Conservation (phyloP, 2,888 invertebrate species). For the Sinhomidia bicolor region DNA sequence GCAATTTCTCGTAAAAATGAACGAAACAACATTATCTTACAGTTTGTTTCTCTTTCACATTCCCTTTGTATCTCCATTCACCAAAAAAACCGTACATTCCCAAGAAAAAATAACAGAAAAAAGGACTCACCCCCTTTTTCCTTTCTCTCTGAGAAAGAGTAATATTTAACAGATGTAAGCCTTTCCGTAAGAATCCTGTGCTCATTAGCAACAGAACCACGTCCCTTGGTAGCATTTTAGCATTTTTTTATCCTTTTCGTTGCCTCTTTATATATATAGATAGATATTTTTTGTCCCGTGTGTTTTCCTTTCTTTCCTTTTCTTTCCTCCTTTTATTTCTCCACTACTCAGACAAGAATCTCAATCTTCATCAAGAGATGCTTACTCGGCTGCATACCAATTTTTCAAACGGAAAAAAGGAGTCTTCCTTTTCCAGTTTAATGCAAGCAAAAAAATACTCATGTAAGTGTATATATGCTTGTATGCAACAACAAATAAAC, state of each 20-base stretch:
- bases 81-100: not conserved
- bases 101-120: slow-evolving; percentile 14
- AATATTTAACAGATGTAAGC: slow-evolving; percentile 66
- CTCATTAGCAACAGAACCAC: slow-evolving; percentile 78
- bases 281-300: not conserved
- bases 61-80: not conserved
- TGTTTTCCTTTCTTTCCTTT: not conserved
- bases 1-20: slow-evolving; percentile 55
- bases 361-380: slow-evolving; percentile 77
- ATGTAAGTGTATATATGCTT: not conserved
- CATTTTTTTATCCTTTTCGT: slow-evolving; percentile 62
- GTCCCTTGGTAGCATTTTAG: slow-evolving; percentile 76
- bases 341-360: slow-evolving; percentile 70
- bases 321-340: slow-evolving; percentile 56
- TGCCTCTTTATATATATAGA: not conserved
- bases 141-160: slow-evolving; percentile 10
- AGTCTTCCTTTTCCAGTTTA: not conserved
- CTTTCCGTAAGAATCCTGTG: slow-evolving; percentile 70
- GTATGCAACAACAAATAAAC: not conserved
- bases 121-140: not conserved
- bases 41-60: not conserved
- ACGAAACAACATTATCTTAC: slow-evolving; percentile 45
- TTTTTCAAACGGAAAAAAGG: slow-evolving; percentile 28
- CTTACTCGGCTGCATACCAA: slow-evolving; percentile 74
- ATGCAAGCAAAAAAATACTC: not conserved